phyloP scores from a whole-genome alignment of 2,888 invertebrate species.

The Hylaea fasciaria region DNA sequence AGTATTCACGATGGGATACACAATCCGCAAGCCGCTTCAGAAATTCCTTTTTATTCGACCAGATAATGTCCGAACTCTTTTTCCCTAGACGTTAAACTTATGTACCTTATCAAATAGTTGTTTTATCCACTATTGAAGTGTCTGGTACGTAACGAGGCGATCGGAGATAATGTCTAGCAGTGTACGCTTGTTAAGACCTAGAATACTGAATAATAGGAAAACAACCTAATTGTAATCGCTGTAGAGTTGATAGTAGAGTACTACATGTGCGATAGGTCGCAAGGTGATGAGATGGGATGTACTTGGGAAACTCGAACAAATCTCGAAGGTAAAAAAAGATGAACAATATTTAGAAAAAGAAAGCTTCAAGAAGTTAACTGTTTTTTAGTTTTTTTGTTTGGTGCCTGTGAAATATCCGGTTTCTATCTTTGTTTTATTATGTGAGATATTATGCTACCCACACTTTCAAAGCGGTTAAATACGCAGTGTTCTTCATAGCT shows the following conservation, averaged over 20 bases:
- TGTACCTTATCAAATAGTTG: conserved; percentile 46
- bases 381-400: no score
- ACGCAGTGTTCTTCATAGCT: no score
- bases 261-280: not conserved
- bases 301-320: conserved; percentile 11
- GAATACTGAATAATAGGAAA: conserved; percentile 3
- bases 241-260: conserved; percentile 6
- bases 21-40: conserved; percentile 1
- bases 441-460: not conserved
- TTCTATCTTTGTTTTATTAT: no score
- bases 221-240: conserved; percentile 1
- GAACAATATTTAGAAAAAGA: not conserved
- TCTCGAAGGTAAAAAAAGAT: not conserved
- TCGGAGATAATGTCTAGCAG: conserved; percentile 58
- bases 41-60: conserved; percentile 20
- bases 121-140: conserved; percentile 65
- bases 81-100: conserved; percentile 38
- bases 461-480: no score
- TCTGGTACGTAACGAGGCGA: conserved; percentile 68
- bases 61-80: conserved; percentile 34
- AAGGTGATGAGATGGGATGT: conserved; percentile 12
- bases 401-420: no score
- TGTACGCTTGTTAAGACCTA: conserved; percentile 31
- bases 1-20: not conserved
- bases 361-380: not conserved